Evolutionary conservation across 2,888 invertebrate genomes (phyloP), one percentile per base, ranked within the genome.

Genomic region (Pristionchus fissidentatus): DNA sequence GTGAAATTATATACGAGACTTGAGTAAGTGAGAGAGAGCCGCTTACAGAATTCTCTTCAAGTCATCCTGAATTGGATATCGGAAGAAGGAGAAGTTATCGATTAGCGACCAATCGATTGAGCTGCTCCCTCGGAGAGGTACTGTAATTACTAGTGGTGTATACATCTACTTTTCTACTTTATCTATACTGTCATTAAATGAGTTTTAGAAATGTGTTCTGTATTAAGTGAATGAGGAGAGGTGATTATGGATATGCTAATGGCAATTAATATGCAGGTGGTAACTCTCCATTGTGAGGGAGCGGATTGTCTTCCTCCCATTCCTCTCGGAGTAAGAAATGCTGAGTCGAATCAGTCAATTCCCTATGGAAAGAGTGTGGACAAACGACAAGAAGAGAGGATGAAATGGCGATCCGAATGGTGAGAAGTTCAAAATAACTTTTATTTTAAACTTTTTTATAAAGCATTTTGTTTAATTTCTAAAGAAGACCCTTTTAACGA

Each of bases 351-450:
- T 49, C 46, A 77, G n/a, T 77, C 75, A 19, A 77, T 77, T 2
- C 29, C 75, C 0, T 49, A 77, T 49, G 32, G 46, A 26, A 49
- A 46, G 15, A 46, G 96, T 95, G 96, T 96, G 91, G 97, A 97
- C 94, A 97, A 97, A 94, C 95, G 97, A 93, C 98, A 98, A 94
- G 96, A 97, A 88, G 96, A 96, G 93, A 95, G 98, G 90, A 97
- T 98, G 96, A 95, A 96, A 93, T 97, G 97, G 89, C 95, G 98
- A 90, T 97, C 97, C 85, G 97, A 98, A 94, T 98, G 98, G 98
- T 98, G 97, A 19, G 84, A 84, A 41, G 3, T n/a, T n/a, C 22
- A 10, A 13, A 13, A 15, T 77, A 41, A 13, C 7, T 7, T 77
- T 43, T 22, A 38, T 15, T 73, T 3, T 73, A n/a, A n/a, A n/a